Conservation (phyloP, 2,113 vertebrate genomes). For the Oncorhynchus mykiss region DNA sequence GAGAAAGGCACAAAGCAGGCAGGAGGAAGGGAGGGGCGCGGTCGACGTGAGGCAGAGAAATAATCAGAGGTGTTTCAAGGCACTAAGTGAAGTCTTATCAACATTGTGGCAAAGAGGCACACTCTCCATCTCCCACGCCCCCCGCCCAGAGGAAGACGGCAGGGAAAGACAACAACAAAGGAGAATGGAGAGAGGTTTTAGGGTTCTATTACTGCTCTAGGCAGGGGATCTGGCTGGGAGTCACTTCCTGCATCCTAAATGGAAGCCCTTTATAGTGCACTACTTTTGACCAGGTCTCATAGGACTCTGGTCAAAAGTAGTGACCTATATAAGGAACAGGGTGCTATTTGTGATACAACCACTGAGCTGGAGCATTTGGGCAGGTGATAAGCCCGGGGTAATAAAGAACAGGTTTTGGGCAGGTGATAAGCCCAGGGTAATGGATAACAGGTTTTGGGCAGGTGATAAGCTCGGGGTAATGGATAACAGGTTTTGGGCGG, state of each 20-base stretch:
- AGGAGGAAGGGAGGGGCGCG: background rate
- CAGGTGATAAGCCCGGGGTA: too few relatives aligned
- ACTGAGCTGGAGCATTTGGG: too few relatives aligned
- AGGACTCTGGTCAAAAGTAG: too few relatives aligned
- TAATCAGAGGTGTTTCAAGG: constrained; percentile 44
- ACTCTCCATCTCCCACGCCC: constrained; percentile 14
- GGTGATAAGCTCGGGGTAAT: too few relatives aligned
- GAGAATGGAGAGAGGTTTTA: constrained; percentile 52
- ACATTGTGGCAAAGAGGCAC: constrained; percentile 27
- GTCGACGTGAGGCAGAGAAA: constrained; percentile 12
- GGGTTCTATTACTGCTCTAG: constrained; percentile 61
- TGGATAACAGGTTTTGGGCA: too few relatives aligned
- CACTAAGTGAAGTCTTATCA: constrained; percentile 24
- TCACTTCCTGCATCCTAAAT: background rate
- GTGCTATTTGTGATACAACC: too few relatives aligned
- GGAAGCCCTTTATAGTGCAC: too few relatives aligned
- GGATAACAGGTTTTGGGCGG: too few relatives aligned
- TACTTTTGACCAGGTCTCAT: too few relatives aligned
- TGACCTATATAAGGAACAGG: too few relatives aligned
- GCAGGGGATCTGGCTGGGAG: constrained; percentile 51
- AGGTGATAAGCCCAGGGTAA: too few relatives aligned
- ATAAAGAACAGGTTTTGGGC: too few relatives aligned
- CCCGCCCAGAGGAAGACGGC: constrained; percentile 44
- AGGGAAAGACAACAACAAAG: constrained; percentile 33
- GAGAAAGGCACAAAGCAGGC: constrained; percentile 28